A percentile compares a stretch with the other conserved stretches of the same genome.
phyloP scores from a whole-genome alignment of 2,888 invertebrate species.

The Drosophila paranaensis region DNA sequence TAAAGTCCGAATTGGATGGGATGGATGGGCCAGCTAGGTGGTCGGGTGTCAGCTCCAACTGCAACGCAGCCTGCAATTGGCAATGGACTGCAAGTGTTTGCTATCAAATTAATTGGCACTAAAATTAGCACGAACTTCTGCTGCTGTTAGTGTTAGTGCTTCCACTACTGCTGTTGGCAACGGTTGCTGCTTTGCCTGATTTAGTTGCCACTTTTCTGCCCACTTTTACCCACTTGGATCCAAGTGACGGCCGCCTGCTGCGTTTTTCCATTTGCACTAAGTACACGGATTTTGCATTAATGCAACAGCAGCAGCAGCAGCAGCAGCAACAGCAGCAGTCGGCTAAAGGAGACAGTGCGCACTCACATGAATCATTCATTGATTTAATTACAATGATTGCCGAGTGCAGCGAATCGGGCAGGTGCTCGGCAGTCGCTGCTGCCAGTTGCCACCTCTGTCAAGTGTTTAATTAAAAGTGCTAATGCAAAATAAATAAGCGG shows the following conservation, averaged over 20 bases:
- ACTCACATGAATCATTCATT: slow-evolving; percentile 81
- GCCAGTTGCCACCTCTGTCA: slow-evolving; percentile 41
- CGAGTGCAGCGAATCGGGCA: slow-evolving; percentile 39
- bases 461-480: slow-evolving; percentile 79
- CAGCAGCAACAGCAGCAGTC: slow-evolving; percentile 14
- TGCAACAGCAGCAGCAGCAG: slow-evolving; percentile 50
- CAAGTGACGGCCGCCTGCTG: slow-evolving; percentile 49
- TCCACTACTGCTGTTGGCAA: slow-evolving; percentile 37
- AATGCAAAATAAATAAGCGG: slow-evolving; percentile 78
- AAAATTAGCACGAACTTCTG: slow-evolving; percentile 67
- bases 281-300: slow-evolving; percentile 79
- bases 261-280: slow-evolving; percentile 74
- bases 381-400: slow-evolving; percentile 81
- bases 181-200: slow-evolving; percentile 49
- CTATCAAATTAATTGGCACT: slow-evolving; percentile 80
- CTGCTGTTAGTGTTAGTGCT: slow-evolving; percentile 12
- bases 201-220: slow-evolving; percentile 43
- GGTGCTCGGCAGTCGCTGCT: slow-evolving; percentile 27
- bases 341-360: slow-evolving; percentile 52
- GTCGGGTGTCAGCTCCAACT: slow-evolving; percentile 33
- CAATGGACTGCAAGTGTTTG: slow-evolving; percentile 71
- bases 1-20: slow-evolving; percentile 49
- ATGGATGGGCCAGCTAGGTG: slow-evolving; percentile 10
- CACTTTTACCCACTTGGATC: slow-evolving; percentile 44
- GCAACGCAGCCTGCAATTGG: slow-evolving; percentile 53